Base-by-base conservation (phyloP, 2,113 vertebrate genomes). In the Silurus asotus region DNA sequence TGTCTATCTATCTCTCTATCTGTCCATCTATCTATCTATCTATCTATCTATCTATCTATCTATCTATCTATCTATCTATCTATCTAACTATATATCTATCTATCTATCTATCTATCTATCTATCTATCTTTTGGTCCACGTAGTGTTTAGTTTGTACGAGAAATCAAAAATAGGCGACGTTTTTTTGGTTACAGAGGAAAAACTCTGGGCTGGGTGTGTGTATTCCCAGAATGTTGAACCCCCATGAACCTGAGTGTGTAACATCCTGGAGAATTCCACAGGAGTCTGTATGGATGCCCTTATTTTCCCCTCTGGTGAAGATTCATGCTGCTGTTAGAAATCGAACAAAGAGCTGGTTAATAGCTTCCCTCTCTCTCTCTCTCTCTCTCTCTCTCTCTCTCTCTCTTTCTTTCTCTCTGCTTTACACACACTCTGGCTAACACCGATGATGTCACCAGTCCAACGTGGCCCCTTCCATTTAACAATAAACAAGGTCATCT, bases 371-470 rank as follows among this genome's bases (percentile, higher is more conserved):
- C 91, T 80, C 82, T 56, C 14, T 82, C 70, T 76, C 86, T 82
- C 85, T 74, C 56, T 86, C 78, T 74, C 85, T 55, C 76, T 56
- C 84, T 70, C 64, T 80, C 51, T 86, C 65, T 75, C 85, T 81
- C 72, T 49, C 84, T 70, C 64, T 61, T 53, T 23, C 74, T 83
- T 88, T 81, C 80, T 59, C 61, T 45, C 78, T 55, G 70, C 13
- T 51, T 61, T 86, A 75, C 70, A 88, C 75, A 77, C 51, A 85
- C 70, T 45, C 83, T 87, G 90, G 90, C 90, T 91, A 91, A 91
- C 89, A 91, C 67, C 88, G 90, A 92, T 93, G 92, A 94, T 93
- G 93, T 93, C 93, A 94, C 88, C 88, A 88, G 87, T 78, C 86
- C 87, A 49, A 77, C 58, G 87, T 88, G 61, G 88, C 86, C 90